Evolutionary conservation across 2,888 invertebrate species (phyloP).

Genomic region (Philopedon plagiatum): DNA sequence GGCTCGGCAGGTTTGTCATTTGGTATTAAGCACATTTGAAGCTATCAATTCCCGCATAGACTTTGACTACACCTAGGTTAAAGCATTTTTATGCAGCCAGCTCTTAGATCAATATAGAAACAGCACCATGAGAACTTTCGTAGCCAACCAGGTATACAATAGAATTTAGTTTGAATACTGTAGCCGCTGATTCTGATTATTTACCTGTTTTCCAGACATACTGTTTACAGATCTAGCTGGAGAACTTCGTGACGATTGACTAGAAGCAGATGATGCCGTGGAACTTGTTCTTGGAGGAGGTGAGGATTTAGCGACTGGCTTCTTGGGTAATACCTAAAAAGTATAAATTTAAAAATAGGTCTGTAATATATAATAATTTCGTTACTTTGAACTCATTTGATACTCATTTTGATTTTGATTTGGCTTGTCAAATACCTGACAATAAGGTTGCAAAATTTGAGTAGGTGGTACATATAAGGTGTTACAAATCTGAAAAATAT

Average conservation of each 20-base stretch:
- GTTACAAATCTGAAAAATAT: not conserved
- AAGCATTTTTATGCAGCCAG: no score
- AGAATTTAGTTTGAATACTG: no score
- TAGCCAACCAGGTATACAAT: no score
- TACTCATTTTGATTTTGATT: slow-evolving; percentile 30
- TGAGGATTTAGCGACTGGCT: slow-evolving; percentile 32
- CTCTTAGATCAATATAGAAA: no score
- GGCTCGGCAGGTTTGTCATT: no score
- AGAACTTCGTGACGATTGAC: slow-evolving; percentile 39
- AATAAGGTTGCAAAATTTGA: not conserved
- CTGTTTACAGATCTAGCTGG: slow-evolving; percentile 29
- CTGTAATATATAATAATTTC: not conserved
- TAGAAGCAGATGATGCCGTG: slow-evolving; percentile 39
- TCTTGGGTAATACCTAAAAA: slow-evolving; percentile 35
- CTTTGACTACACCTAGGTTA: no score
- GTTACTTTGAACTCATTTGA: not conserved
- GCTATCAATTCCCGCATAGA: no score
- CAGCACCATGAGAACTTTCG: no score
- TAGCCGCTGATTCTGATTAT: no score
- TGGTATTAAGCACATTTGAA: no score
- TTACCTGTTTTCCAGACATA: slow-evolving; percentile 33
- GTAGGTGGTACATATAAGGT: not conserved
- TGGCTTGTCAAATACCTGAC: slow-evolving; percentile 22
- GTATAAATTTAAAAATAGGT: not conserved
- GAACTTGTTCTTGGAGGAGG: slow-evolving; percentile 36